A percentile compares a stretch with the other conserved stretches of the same genome.
These are phyloP conservation scores for Teleogryllus oceanicus DNA, from an alignment of 2,888 invertebrate genomes.

Conservation along the genomic window DNA sequence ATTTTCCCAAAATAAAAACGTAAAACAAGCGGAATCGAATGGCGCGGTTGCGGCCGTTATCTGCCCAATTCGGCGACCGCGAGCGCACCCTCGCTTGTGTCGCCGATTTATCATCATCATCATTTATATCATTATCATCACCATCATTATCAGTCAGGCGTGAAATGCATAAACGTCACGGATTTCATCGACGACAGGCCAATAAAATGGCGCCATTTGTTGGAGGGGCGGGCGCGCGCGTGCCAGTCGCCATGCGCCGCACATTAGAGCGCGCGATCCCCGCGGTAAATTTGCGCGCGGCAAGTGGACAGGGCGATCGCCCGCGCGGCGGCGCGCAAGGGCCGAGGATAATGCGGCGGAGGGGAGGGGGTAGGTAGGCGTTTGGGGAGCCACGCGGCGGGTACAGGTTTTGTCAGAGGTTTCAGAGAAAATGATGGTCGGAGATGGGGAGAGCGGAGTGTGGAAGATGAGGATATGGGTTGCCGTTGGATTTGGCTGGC, in stretches of 20 bases:
- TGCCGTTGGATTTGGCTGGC: too few relatives aligned
- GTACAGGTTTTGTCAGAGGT: too few relatives aligned
- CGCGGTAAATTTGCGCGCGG: too few relatives aligned
- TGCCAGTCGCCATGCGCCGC: background rate
- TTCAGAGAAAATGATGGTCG: too few relatives aligned
- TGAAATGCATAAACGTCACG: constrained; percentile 1
- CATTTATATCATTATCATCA: background rate
- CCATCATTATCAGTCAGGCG: background rate
- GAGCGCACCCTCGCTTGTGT: background rate
- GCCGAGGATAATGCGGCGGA: too few relatives aligned
- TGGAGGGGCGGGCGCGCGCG: background rate
- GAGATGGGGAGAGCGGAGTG: too few relatives aligned
- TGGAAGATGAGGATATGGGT: too few relatives aligned
- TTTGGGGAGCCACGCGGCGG: too few relatives aligned
- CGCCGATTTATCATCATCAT: constrained; percentile 3
- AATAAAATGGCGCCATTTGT: background rate
- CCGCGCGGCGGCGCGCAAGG: too few relatives aligned
- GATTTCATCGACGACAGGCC: constrained; percentile 1
- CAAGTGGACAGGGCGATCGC: too few relatives aligned
- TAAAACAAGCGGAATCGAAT: background rate
- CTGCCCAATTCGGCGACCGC: constrained; percentile 3
- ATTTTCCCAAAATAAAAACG: background rate
- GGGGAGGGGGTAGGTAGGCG: too few relatives aligned
- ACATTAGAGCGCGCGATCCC: too few relatives aligned
- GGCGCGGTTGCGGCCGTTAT: background rate